Base-by-base conservation (phyloP, 2,797 vertebrate genomes). In the Tenualosa thibaudeaui region DNA sequence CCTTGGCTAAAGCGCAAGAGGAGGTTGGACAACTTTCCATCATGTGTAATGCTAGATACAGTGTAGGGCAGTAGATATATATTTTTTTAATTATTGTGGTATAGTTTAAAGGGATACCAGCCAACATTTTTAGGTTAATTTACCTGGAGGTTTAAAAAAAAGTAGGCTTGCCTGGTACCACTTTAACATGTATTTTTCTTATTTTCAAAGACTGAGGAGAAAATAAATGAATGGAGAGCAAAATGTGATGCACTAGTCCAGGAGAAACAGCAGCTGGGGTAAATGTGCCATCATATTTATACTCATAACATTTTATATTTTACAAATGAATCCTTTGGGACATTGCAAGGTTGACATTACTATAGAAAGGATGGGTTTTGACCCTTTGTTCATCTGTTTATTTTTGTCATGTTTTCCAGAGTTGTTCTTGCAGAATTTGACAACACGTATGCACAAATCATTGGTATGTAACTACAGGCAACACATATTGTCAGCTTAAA, bases 261-360 rank as follows among this genome's bases (percentile, higher is more conserved):
- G 7, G 94, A 96, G 71, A 94, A 95, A 85, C 92, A 96, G 54
- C 96, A 97, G 89, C 96, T 99, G 97, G 95, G 95, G 98, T 99
- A 91, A 92, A 94, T 26, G 37, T 5, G 19, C 3, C 37, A 0
- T 17, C 2, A 56, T n/a, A 56, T 24, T 62, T 13, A 6, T 56
- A 19, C 15, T 68, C 31, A 3, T 5, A 4, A 19, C 81, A 40
- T 26, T 40, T 31, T 51, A 13, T 7, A 46, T 7, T 46, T 46
- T 46, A 46, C 46, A 4, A 46, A 46, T 4, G 0, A 1, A 46
- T 46, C 2, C 7, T 46, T 46, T 46, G 46, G 56, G 5, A 58
- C 2, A 17, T 40, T 81, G n/a, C 8, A 40, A 10, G 17, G 26
- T n/a, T 62, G 37, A 12, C 8, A 75, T 60, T 22, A 17, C 24